These are phyloP conservation scores for Phrynosoma blainvillii DNA, from an alignment of 2,113 vertebrate genomes.

Conservation along the genomic window DNA sequence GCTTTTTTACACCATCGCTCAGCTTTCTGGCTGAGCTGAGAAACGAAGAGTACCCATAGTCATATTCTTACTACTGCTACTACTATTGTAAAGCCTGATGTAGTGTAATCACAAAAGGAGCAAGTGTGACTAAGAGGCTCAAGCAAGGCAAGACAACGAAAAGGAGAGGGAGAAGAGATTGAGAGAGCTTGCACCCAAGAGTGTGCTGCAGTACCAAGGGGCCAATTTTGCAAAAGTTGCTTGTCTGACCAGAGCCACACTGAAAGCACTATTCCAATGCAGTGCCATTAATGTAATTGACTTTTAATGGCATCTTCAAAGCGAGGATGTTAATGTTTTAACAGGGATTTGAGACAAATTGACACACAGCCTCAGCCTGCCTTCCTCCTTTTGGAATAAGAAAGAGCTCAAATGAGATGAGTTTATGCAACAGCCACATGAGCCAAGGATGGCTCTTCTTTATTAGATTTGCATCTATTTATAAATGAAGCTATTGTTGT, in stretches of 20 bases:
- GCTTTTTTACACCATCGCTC: no score
- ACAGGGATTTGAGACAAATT: constrained; percentile 52
- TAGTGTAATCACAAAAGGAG: neutral
- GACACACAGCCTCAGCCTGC: constrained; percentile 55
- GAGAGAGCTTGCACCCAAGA: neutral
- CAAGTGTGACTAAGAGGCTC: neutral
- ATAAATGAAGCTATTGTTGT: no score
- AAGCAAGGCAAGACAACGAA: no score
- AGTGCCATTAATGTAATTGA: constrained; percentile 70
- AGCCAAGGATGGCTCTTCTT: neutral
- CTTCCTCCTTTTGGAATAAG: constrained; percentile 11
- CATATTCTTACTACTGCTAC: no score
- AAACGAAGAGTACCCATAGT: no score
- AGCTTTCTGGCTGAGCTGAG: no score
- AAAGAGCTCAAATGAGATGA: constrained; percentile 35
- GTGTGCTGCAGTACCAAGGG: constrained; percentile 31
- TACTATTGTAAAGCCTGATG: neutral
- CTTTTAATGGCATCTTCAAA: constrained; percentile 67
- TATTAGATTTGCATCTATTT: neutral
- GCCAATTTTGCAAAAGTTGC: constrained; percentile 56
- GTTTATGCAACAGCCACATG: neutral
- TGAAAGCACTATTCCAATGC: constrained; percentile 57
- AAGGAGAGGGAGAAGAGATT: no score
- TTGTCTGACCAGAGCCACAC: constrained; percentile 47
- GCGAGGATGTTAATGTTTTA: constrained; percentile 56